phyloP scores from a whole-genome alignment of 2,888 invertebrate genomes.

The Drosophila stalkeri region DNA sequence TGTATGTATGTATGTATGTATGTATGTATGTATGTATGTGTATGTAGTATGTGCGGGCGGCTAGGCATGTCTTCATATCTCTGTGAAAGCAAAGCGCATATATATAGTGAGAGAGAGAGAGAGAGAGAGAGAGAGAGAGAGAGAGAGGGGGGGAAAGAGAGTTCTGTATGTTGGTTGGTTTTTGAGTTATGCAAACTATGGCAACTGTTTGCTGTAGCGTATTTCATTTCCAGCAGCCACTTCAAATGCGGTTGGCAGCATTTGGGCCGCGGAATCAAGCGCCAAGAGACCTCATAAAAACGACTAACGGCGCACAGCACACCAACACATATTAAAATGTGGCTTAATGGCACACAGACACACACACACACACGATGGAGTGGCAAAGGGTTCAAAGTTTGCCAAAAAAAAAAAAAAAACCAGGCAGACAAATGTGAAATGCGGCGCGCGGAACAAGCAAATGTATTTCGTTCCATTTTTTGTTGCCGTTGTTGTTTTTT shows the following conservation, averaged over 20 bases:
- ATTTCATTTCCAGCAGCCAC: slow-evolving; percentile 75
- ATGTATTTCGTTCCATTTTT: slow-evolving; percentile 66
- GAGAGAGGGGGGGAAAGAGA: neutral
- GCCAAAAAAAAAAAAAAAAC: slow-evolving; percentile 39
- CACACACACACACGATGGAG: slow-evolving; percentile 36
- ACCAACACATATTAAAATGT: slow-evolving; percentile 72
- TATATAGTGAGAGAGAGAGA: neutral
- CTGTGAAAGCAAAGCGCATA: neutral
- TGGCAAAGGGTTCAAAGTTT: slow-evolving; percentile 71
- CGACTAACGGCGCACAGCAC: slow-evolving; percentile 68
- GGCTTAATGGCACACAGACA: slow-evolving; percentile 67
- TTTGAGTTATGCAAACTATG: slow-evolving; percentile 75
- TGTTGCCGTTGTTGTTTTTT: slow-evolving; percentile 10
- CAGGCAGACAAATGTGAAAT: slow-evolving; percentile 14
- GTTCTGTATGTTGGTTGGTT: slow-evolving; percentile 39
- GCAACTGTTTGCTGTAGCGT: slow-evolving; percentile 65
- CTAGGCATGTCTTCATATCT: slow-evolving; percentile 20
- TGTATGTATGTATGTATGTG: neutral
- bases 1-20: neutral
- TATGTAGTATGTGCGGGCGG: slow-evolving; percentile 2
- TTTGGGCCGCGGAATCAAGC: slow-evolving; percentile 80
- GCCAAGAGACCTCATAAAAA: slow-evolving; percentile 81
- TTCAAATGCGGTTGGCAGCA: slow-evolving; percentile 80
- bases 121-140: neutral
- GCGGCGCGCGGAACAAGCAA: slow-evolving; percentile 30